Base-by-base conservation (phyloP, 30 jellyfish, hydroid and myxozoan genomes). In the Phacellophora camtschatica region DNA sequence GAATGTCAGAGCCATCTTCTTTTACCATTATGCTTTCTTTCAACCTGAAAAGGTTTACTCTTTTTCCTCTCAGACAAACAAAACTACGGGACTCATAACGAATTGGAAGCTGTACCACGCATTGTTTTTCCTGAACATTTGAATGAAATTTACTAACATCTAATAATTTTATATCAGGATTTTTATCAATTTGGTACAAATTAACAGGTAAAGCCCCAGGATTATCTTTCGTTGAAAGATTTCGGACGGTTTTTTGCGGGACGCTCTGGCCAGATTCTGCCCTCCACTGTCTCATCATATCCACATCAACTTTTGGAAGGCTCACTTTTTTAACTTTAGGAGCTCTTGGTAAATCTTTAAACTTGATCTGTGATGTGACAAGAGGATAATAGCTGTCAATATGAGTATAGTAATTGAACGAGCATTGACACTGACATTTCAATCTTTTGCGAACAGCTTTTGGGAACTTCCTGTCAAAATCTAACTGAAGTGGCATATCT, bases 401-500 rank as follows among this genome's bases (percentile, higher is more conserved):
- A 31, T 34, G 55, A 10, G 77, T 63, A 24, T 28, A 63, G 77
- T 63, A 63, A 56, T 63, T 63, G 77, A 63, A 63, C 30, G 77
- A 63, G 56, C 58, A 63, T 33, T 65, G 79, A 65, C 58, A 65
- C 36, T 65, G 79, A 65, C 79, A 35, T 35, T 65, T 31, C 79
- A 65, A 65, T 25, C 79, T 31, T 65, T 65, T 59, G 33, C 79
- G 79, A 65, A 65, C 61, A 65, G 79, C 79, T 65, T 65, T 63
- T 31, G 79, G 79, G 36, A 65, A 65, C 36, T 65, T 29, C 56
- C 79, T 65, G 16, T 65, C 79, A 65, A 63, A 63, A 56, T 63
- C 77, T 63, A 63, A 56, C 77, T 32, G 77, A 63, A 63, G 77
- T 4, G 77, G 79, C 79, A 65, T 65, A 36, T 36, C 79, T 42